A percentile compares a stretch with the other conserved stretches of the same genome.
phyloP scores from a whole-genome alignment of 1,140 invertebrate species.

The Stegodyphus mimosarum region DNA sequence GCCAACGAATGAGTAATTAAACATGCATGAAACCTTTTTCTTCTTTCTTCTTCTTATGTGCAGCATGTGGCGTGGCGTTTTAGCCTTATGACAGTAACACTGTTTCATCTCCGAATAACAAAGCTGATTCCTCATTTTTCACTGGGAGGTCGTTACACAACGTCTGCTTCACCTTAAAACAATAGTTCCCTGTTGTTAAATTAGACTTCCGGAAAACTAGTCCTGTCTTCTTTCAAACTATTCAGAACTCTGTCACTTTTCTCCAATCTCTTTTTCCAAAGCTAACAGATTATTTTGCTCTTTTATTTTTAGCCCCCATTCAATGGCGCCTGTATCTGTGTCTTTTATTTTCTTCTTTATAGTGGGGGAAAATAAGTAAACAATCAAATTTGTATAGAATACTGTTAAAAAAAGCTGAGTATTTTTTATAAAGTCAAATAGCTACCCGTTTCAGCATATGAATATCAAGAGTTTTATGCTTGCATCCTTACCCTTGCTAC shows the following conservation, averaged over 20 bases:
- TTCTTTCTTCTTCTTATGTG: too few relatives aligned
- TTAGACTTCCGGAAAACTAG: conserved; percentile 17
- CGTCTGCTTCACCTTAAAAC: conserved; percentile 10
- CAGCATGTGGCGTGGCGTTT: too few relatives aligned
- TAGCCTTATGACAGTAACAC: too few relatives aligned
- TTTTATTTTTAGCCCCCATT: neutral
- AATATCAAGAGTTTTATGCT: too few relatives aligned
- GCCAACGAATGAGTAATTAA: too few relatives aligned
- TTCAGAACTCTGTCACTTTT: conserved; percentile 26
- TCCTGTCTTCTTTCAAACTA: conserved; percentile 21
- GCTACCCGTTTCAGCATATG: neutral
- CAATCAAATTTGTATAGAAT: too few relatives aligned
- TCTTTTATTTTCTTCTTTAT: neutral
- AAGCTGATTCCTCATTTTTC: neutral
- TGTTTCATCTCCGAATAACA: too few relatives aligned
- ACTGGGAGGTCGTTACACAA: conserved; percentile 18
- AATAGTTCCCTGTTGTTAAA: conserved; percentile 25
- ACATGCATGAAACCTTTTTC: too few relatives aligned
- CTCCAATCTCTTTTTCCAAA: conserved; percentile 24
- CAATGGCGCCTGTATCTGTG: conserved; percentile 6
- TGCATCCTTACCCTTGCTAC: too few relatives aligned
- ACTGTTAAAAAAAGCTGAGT: too few relatives aligned
- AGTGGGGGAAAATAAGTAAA: too few relatives aligned
- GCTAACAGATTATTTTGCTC: conserved; percentile 15
- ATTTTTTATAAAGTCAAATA: too few relatives aligned